A percentile compares a stretch with the other conserved stretches of the same genome.
These are phyloP conservation scores for Drosophila ohnishii DNA, from an alignment of 1,140 invertebrate species.

Conservation along the genomic window DNA sequence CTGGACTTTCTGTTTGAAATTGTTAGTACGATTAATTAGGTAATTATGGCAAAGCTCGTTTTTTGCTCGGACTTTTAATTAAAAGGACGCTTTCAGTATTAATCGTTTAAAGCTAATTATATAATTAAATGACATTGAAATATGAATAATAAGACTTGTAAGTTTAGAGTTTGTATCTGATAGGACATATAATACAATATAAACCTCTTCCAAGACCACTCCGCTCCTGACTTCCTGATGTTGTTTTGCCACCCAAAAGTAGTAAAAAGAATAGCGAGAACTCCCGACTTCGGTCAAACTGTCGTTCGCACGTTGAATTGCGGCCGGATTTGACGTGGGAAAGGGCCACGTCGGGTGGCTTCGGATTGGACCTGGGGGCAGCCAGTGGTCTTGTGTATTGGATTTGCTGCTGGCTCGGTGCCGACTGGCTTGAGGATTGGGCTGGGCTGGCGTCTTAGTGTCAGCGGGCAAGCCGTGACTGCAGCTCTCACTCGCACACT, in stretches of 20 bases:
- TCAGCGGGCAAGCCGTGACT: conserved; percentile 73
- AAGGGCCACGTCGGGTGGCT: conserved; percentile 6
- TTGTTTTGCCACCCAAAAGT: conserved; percentile 63
- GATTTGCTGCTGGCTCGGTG: conserved; percentile 69
- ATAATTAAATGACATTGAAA: not conserved
- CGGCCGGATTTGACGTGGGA: conserved; percentile 39
- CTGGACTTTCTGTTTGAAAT: not conserved
- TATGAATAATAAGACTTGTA: not conserved
- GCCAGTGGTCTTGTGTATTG: conserved; percentile 60
- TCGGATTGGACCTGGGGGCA: conserved; percentile 4
- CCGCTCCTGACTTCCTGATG: conserved; percentile 43
- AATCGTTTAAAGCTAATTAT: not conserved
- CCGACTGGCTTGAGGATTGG: conserved; percentile 41
- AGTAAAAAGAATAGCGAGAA: conserved; percentile 29
- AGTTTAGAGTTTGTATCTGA: not conserved
- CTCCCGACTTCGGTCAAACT: conserved; percentile 69
- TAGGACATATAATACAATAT: too few relatives aligned
- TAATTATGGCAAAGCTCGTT: not conserved
- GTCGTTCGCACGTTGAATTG: conserved; percentile 80
- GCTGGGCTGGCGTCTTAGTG: conserved; percentile 71
- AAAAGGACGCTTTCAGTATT: not conserved
- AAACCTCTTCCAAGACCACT: conserved; percentile 3
- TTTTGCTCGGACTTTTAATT: not conserved
- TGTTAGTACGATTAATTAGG: not conserved
- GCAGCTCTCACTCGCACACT: conserved; percentile 15